Percentiles rank a stretch among this genome's conserved stretches.
Conservation (phyloP, 2,888 invertebrate species). For the Adelphocoris suturalis region DNA sequence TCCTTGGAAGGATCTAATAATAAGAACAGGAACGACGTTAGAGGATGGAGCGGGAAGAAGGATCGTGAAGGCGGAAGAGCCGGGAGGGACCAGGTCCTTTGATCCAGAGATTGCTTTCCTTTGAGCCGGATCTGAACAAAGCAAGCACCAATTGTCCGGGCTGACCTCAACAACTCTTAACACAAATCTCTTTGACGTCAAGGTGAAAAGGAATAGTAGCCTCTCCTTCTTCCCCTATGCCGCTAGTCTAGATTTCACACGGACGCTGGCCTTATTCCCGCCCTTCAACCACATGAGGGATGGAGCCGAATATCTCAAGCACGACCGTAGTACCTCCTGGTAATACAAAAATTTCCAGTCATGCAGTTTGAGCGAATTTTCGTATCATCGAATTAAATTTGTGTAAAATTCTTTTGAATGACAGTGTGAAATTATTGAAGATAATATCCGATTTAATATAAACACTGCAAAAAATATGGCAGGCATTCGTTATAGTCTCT, state of each 20-base stretch:
- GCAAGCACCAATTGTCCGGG: conserved; percentile 65
- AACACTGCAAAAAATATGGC: too few species aligned
- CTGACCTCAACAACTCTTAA: conserved; percentile 67
- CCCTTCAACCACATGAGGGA: not conserved
- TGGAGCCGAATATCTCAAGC: too few species aligned
- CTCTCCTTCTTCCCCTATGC: not conserved
- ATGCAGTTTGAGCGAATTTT: too few species aligned
- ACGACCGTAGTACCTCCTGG: too few species aligned
- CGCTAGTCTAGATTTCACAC: conserved; percentile 3
- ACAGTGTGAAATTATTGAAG: too few species aligned
- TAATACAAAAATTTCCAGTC: too few species aligned
- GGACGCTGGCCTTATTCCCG: not conserved
- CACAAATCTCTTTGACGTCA: conserved; percentile 67
- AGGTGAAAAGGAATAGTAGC: conserved; percentile 25
- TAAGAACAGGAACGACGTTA: conserved; percentile 45
- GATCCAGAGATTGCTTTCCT: conserved; percentile 68
- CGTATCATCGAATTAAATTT: too few species aligned
- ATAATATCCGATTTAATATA: too few species aligned
- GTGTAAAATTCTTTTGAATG: too few species aligned
- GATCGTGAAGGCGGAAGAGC: conserved; percentile 9
- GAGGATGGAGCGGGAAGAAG: not conserved
- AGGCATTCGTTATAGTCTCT: too few species aligned
- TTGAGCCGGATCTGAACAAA: conserved; percentile 58
- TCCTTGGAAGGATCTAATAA: conserved; percentile 34
- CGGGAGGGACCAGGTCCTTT: conserved; percentile 39